Evolutionary conservation across 1,140 invertebrate species (phyloP), one percentile per base, ranked within the genome.

Genomic region (Planococcus citri): DNA sequence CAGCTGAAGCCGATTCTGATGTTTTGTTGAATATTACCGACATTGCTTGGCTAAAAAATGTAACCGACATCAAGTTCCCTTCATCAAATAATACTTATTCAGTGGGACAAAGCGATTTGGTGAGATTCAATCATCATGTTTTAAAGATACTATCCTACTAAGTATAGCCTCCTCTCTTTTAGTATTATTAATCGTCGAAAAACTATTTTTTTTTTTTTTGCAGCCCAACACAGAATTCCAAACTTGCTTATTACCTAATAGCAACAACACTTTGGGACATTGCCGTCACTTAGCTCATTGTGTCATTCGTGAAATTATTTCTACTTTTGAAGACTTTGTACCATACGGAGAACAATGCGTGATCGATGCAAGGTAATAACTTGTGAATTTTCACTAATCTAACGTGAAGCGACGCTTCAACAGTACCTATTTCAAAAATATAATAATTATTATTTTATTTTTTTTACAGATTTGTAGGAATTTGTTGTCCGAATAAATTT

Each of bases 251-350:
- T 27, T 51, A 27, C 41, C 58, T 10, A 58, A 58, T 17, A 58
- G 20, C 27, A 64, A 58, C 17, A 38, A 24, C 14, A 58, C 27
- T n/a, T 24, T 64, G 22, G 25, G 20, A 64, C 70, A 71, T 14
- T 71, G 70, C 60, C 33, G 68, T 22, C 70, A 71, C 33, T 33
- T 71, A 68, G 67, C 68, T 27, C 70, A 71, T 33, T 71, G 70
- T 33, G 57, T 71, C 24, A 33, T 71, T 3, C 67, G 33, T 8
- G 70, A 71, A 24, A 60, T 71, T n/a, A 22, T 71, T 14, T 33
- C 37, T 22, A 60, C 60, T 4, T 64, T 64, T 25, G 20, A 64
- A 64, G 60, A 64, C 24, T 64, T 64, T 25, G 25, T 64, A 9
- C 60, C 60, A 64, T 64, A 64, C 17, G 60, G 60, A 17, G 60